Evolutionary conservation across 2,888 invertebrate species (phyloP).

Genomic region (Perizoma affinitatum): DNA sequence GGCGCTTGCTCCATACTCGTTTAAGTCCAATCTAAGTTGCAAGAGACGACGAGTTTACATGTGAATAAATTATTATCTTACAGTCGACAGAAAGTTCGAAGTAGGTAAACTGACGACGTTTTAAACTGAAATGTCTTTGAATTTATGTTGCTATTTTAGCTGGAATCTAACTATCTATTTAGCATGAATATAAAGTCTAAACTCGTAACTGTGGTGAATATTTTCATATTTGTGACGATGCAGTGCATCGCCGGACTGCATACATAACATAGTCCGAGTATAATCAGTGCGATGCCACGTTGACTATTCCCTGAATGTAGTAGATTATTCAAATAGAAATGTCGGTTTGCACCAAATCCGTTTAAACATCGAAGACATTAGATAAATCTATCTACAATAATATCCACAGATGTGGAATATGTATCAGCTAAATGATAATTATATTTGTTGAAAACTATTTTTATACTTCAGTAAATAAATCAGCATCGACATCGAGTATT

Average conservation of each 20-base stretch:
- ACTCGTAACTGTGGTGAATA: slow-evolving; percentile 27
- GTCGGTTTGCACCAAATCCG: not conserved
- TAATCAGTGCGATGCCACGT: slow-evolving; percentile 7
- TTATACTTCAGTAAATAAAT: slow-evolving; percentile 1
- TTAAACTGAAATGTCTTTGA: slow-evolving; percentile 48
- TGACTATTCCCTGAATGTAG: not conserved
- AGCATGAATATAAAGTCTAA: slow-evolving; percentile 26
- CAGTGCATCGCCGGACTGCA: not conserved
- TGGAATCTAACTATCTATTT: slow-evolving; percentile 30
- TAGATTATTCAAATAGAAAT: not conserved
- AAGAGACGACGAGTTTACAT: slow-evolving; percentile 74
- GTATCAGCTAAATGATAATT: too few relatives aligned
- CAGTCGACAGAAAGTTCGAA: slow-evolving; percentile 69
- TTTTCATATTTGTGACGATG: slow-evolving; percentile 21
- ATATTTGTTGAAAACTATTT: too few relatives aligned
- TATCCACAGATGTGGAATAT: too few relatives aligned
- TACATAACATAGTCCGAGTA: slow-evolving; percentile 2
- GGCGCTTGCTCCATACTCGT: slow-evolving; percentile 78
- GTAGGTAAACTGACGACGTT: too few relatives aligned
- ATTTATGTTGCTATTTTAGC: slow-evolving; percentile 39
- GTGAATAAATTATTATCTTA: slow-evolving; percentile 82
- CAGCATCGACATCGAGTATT: slow-evolving; percentile 5
- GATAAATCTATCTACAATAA: too few relatives aligned
- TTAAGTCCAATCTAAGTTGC: slow-evolving; percentile 84
- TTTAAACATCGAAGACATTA: not conserved